These are phyloP conservation scores for Recurvirostra avosetta DNA, from an alignment of 2,113 vertebrate genomes.

Conservation along the genomic window DNA sequence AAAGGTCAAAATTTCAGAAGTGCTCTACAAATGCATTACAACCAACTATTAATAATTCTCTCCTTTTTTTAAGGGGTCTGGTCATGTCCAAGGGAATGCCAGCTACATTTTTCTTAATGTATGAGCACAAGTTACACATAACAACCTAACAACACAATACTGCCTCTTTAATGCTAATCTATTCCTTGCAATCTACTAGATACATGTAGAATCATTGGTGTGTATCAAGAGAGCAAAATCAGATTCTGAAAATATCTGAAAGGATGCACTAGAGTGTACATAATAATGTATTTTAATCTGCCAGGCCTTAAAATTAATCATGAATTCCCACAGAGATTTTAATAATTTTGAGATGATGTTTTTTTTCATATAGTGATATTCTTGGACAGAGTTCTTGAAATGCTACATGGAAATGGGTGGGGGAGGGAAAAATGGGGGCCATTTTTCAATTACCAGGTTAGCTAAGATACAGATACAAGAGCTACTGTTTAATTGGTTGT, in stretches of 20 bases:
- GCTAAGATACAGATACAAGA: constrained; percentile 36
- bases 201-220: constrained; percentile 88
- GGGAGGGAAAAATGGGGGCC: constrained; percentile 44
- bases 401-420: constrained; percentile 51
- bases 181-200: constrained; percentile 90
- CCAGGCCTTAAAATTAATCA: constrained; percentile 90
- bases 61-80: constrained; percentile 76
- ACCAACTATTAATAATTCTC: constrained; percentile 70
- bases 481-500: constrained; percentile 68
- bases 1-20: constrained; percentile 77
- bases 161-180: constrained; percentile 90
- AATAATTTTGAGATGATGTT: constrained; percentile 85
- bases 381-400: constrained; percentile 81
- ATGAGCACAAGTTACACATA: constrained; percentile 87
- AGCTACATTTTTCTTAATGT: constrained; percentile 88
- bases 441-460: constrained; percentile 67
- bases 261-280: constrained; percentile 88
- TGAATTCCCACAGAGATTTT: constrained; percentile 90
- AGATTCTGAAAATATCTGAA: constrained; percentile 90
- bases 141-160: constrained; percentile 87
- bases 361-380: constrained; percentile 76
- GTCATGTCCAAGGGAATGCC: constrained; percentile 81
- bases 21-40: constrained; percentile 70
- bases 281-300: constrained; percentile 92
- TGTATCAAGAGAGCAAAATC: constrained; percentile 89